Conservation (phyloP, 2,113 vertebrate species). For the Anguilla japonica region DNA sequence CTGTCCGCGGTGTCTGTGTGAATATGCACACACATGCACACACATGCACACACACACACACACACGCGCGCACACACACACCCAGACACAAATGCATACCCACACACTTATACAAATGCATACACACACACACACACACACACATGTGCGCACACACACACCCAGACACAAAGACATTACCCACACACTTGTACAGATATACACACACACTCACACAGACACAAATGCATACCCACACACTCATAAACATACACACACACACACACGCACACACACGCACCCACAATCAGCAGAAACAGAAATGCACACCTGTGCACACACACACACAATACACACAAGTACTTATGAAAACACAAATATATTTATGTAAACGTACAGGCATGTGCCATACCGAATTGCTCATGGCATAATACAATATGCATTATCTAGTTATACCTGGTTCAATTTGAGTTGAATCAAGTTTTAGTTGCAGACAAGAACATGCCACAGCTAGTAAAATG, state of each 20-base stretch:
- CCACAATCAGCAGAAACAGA: not conserved
- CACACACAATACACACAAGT: not conserved
- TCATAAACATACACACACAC: not conserved
- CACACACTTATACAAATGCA: constrained; percentile 17
- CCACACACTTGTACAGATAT: not conserved
- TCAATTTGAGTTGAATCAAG: no score
- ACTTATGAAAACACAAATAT: not conserved
- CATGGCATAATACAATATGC: no score
- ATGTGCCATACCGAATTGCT: not conserved
- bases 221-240: not conserved
- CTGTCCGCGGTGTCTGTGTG: not conserved
- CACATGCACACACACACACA: constrained; percentile 15
- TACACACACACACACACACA: not conserved
- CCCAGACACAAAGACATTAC: not conserved
- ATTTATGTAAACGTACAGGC: not conserved
- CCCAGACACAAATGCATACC: constrained; percentile 29
- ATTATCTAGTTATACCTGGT: no score
- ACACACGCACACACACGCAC: not conserved
- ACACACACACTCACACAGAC: not conserved
- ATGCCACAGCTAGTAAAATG: not conserved
- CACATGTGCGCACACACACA: not conserved
- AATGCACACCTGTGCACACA: not conserved
- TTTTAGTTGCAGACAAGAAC: no score
- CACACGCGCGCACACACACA: not conserved
- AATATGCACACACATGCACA: constrained; percentile 27